Base-by-base conservation (phyloP, 2,113 vertebrate species). In the Emydura subglobosa region DNA sequence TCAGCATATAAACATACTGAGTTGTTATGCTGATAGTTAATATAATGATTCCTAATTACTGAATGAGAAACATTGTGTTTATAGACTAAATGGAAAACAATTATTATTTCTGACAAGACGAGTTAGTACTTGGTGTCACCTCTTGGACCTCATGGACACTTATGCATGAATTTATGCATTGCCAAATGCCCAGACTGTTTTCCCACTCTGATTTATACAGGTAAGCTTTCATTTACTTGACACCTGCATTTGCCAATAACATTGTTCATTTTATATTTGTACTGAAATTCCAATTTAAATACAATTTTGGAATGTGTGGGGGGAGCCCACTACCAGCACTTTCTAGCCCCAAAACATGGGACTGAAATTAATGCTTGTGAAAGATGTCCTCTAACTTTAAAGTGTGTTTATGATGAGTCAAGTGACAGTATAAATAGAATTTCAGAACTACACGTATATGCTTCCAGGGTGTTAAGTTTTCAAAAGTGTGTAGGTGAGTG, bases 311-410 rank as follows among this genome's bases (percentile, higher is more conserved):
- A 92, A 72, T 51, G 44, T 89, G 0, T 79, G 79, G 82, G 87
- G 85, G 47, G 91, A 57, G 87, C 79, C 79, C 85, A 76, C 9
- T 61, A 57, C 59, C 74, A 95, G 93, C 93, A 65, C 83, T 92
- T 90, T 82, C 78, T 91, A 53, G 44, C 53, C 92, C 61, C 82
- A 90, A 94, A 88, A 79, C 88, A 78, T 89, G 78, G 55, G 88
- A 91, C 42, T 1, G 5, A 90, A 68, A 85, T 90, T 94, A 90
- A 87, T 79, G 8, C 29, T 76, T 87, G 51, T 49, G 34, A 17
- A 94, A 94, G 85, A 96, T 95, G 90, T 94, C 51, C 53, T 34
- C 53, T 53, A 29, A 54, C 90, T 87, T 93, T 59, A 90, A 95
- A 91, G 65, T 78, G 91, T 19, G 42, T 94, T 89, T 82, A 49